Base-by-base conservation (phyloP, 1,140 invertebrate genomes). In the Gonioctena quinquepunctata region DNA sequence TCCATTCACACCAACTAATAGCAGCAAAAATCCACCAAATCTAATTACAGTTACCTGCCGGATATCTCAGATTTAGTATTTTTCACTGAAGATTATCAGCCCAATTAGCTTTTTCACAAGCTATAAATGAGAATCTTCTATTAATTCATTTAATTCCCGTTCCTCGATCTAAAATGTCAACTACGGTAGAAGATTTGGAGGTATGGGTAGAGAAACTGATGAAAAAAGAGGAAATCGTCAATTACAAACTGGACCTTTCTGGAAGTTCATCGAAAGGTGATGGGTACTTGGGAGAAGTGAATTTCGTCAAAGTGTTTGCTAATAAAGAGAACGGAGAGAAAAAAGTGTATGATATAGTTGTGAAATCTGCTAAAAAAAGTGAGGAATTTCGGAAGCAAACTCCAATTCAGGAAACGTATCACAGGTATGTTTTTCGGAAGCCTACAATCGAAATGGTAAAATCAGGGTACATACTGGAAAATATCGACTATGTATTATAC, bases 271-370 rank as follows among this genome's bases (percentile, higher is more conserved):
- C 13, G 2, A 71, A 71, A 65, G 72, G 72, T 25, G 72, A 74
- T 16, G 69, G 69, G 18, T 74, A 74, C 54, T 54, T 74, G 23
- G 72, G 72, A 11, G 65, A 68, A 54, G 52, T 74, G n/a, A 48
- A 26, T 11, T 74, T 71, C 28, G 19, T 71, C 13, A 64, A 63
- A n/a, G 60, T 71, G 1, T 7, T 25, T 21, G 7, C 50, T 1
- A 23, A 22, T 11, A 67, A 66, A 22, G 19, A 67, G 13, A 27
- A 25, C 8, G 21, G 19, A 5, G n/a, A 25, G 1, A 65, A 74
- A 68, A n/a, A n/a, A n/a, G 16, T 33, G 2, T 61, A 59, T 48
- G 26, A 72, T 62, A 23, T 74, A 2, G 66, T 74, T 1, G 59
- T 71, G 18, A 74, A 74, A 66, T 57, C 60, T 1, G 69, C 72